Base-by-base conservation (phyloP, 2,888 invertebrate genomes). In the Aricia artaxerxes region DNA sequence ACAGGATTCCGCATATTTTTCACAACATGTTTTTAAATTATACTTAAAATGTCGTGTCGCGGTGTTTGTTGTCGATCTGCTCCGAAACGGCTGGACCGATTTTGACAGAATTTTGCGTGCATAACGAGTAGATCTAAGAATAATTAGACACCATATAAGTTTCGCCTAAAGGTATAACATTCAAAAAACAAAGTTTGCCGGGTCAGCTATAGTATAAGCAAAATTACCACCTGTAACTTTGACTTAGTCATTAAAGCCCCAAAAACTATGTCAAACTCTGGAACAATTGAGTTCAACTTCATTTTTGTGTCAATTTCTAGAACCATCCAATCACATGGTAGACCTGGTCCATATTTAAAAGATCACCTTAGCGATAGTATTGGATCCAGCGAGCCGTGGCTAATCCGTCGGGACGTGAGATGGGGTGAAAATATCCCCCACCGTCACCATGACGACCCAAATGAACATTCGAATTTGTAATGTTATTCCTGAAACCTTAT, bases 371-470 rank as follows among this genome's bases (percentile, higher is more conserved):
- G 86, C 86, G 86, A 87, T 85, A 85, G 84, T 85, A 85, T 85
- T 86, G 73, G 49, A 87, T 82, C 83, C 89, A 87, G 82, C 87
- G 91, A 86, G 84, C 88, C 87, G 93, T 86, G 83, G 88, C 85
- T 92, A 92, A 93, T 90, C 87, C 87, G 88, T 83, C 85, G 89
- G 90, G 92, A 92, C 91, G 84, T 77, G 83, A 83, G 84, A 84
- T 85, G 87, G 87, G 86, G 87, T 83, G 87, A 86, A 84, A 85
- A 83, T 84, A 82, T 83, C 84, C 83, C 84, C 80, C 78, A 69
- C 40, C 40, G 64, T 75, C 73, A 78, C 80, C 80, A 80, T 82
- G 80, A 81, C 75, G 81, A 82, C 78, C 24, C 73, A 79, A 79
- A 53, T 64, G 79, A 77, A 72, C 16, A 35, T 5, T 44, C 69